Conservation (phyloP, 2,113 vertebrate genomes). For the Fulmarus glacialis region DNA sequence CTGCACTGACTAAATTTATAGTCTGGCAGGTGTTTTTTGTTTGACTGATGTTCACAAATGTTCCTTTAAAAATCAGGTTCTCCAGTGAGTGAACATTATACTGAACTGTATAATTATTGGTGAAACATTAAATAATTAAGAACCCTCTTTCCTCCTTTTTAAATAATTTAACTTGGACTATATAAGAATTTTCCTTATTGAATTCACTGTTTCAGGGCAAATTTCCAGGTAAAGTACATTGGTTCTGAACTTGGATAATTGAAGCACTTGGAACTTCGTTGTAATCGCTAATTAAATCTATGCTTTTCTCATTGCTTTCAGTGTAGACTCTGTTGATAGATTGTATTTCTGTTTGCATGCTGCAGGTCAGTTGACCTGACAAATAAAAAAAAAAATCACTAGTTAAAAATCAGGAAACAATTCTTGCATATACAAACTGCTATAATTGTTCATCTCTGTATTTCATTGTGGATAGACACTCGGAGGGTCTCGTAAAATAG, state of each 20-base stretch:
- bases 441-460: background rate
- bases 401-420: background rate
- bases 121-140: conserved; percentile 76
- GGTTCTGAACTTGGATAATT: conserved; percentile 25
- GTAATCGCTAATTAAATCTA: background rate
- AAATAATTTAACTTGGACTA: conserved; percentile 69
- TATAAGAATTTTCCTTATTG: conserved; percentile 69
- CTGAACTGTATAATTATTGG: conserved; percentile 70
- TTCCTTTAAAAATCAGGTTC: conserved; percentile 67
- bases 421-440: background rate
- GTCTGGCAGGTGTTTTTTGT: conserved; percentile 58
- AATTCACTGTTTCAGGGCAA: conserved; percentile 70
- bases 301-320: conserved; percentile 7
- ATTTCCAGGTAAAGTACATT: conserved; percentile 51
- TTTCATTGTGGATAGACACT: background rate
- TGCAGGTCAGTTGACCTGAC: background rate
- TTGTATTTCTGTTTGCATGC: background rate
- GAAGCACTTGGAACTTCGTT: conserved; percentile 10
- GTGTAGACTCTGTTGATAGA: background rate
- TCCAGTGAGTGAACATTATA: conserved; percentile 56
- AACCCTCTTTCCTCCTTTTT: conserved; percentile 60
- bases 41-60: conserved; percentile 58
- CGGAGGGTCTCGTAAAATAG: background rate
- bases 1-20: conserved; percentile 42
- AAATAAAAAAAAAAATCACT: background rate